phyloP scores from a whole-genome alignment of 2,797 vertebrate species.

The Leptoclinus maculatus region DNA sequence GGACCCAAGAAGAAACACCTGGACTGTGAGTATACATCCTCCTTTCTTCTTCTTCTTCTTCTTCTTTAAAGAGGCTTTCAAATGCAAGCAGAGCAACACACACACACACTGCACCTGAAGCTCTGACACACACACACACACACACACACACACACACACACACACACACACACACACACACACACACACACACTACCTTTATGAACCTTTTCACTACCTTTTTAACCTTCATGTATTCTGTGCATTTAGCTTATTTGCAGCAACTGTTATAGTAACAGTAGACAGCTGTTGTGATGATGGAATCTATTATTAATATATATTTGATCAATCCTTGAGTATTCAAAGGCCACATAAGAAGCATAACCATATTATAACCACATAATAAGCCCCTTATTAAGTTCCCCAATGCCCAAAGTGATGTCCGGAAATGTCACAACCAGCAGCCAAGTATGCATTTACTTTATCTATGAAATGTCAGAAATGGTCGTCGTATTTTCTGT shows the following conservation, averaged over 20 bases:
- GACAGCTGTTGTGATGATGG: neutral
- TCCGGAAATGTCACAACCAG: neutral
- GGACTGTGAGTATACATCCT: conserved; percentile 87
- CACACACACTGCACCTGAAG: neutral
- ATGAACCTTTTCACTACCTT: too few species aligned
- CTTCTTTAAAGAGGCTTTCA: neutral
- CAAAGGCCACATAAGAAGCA: neutral
- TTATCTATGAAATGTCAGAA: too few species aligned
- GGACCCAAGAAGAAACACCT: conserved; percentile 94
- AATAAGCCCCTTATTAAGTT: neutral
- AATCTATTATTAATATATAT: neutral
- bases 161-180: too few species aligned
- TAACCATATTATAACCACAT: neutral
- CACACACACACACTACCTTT: too few species aligned
- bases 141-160: neutral
- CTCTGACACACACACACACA: conserved; percentile 26
- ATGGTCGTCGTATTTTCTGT: too few species aligned
- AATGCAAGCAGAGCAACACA: neutral
- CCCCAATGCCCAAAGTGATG: neutral
- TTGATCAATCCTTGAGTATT: neutral
- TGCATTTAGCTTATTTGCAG: neutral
- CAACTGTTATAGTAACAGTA: neutral
- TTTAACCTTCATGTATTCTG: neutral
- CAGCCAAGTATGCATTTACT: too few species aligned
- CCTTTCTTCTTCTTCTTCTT: neutral